Conservation (phyloP, 2,888 invertebrate species). For the Carabus problematicus region DNA sequence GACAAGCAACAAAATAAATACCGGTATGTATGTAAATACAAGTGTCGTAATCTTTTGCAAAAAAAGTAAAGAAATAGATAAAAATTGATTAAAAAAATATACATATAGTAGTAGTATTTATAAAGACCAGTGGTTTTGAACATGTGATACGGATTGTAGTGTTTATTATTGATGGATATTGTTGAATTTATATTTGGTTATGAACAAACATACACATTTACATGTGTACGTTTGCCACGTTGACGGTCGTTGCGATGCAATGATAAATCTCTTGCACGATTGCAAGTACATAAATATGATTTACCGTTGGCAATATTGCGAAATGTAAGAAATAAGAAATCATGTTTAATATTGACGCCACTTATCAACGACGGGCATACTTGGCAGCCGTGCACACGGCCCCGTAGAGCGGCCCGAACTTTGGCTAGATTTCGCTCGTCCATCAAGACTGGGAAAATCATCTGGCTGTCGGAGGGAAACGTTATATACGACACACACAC, state of each 20-base stretch:
- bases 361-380: slow-evolving; percentile 51
- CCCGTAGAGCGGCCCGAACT: slow-evolving; percentile 43
- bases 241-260: slow-evolving; percentile 2
- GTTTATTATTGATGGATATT: too few relatives aligned
- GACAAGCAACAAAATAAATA: too few relatives aligned
- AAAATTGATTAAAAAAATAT: too few relatives aligned
- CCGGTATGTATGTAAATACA: too few relatives aligned
- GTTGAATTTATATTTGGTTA: too few relatives aligned
- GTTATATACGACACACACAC: slow-evolving; percentile 30
- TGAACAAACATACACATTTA: too few relatives aligned
- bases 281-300: slow-evolving; percentile 55
- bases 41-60: too few relatives aligned
- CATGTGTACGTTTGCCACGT: slow-evolving; percentile 9
- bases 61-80: too few relatives aligned
- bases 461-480: slow-evolving; percentile 53
- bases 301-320: slow-evolving; percentile 56
- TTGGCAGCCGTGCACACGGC: slow-evolving; percentile 43
- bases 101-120: too few relatives aligned
- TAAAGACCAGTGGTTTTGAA: too few relatives aligned
- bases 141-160: too few relatives aligned
- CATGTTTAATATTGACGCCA: slow-evolving; percentile 56
- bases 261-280: slow-evolving; percentile 53
- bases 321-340: slow-evolving; percentile 59
- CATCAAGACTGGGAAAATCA: slow-evolving; percentile 58
- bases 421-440: slow-evolving; percentile 56